Percentiles rank a stretch among this genome's conserved stretches.
phyloP scores from a whole-genome alignment of 1,140 invertebrate species.

The Scaptodrosophila lebanonensis region DNA sequence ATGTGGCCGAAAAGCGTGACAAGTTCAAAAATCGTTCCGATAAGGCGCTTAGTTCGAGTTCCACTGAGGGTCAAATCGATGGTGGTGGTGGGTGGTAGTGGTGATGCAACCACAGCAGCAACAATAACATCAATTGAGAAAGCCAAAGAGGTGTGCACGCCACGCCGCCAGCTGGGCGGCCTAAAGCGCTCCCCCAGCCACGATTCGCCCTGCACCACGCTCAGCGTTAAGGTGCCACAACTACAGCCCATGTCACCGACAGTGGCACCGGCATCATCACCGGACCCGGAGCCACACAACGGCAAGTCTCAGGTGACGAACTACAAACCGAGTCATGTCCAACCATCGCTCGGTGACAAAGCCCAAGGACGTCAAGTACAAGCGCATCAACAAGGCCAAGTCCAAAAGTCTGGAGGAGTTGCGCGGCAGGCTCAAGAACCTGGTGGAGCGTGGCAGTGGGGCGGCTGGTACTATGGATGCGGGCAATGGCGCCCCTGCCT shows the following conservation, averaged over 20 bases:
- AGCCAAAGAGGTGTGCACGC: constrained; percentile 51
- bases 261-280: neutral
- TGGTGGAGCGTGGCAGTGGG: constrained; percentile 86
- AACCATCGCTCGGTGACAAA: constrained; percentile 93
- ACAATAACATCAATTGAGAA: constrained; percentile 37
- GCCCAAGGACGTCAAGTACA: constrained; percentile 93
- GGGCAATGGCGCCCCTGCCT: constrained; percentile 28
- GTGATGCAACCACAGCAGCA: constrained; percentile 19
- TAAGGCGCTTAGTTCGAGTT: constrained; percentile 69
- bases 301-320: constrained; percentile 82
- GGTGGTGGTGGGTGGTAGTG: constrained; percentile 8
- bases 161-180: constrained; percentile 47
- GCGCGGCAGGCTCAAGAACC: constrained; percentile 87
- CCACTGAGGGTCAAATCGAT: constrained; percentile 70
- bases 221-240: constrained; percentile 58
- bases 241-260: constrained; percentile 35
- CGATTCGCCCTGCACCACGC: constrained; percentile 53
- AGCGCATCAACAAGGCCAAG: constrained; percentile 92
- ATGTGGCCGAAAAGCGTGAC: constrained; percentile 78
- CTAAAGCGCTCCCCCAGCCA: constrained; percentile 58
- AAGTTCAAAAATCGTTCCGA: constrained; percentile 77
- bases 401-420: constrained; percentile 92
- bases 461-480: constrained; percentile 76
- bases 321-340: constrained; percentile 91
- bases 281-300: constrained; percentile 27